These are phyloP conservation scores for Pasiphila rectangulata DNA, from an alignment of 2,888 invertebrate species.

Conservation along the genomic window DNA sequence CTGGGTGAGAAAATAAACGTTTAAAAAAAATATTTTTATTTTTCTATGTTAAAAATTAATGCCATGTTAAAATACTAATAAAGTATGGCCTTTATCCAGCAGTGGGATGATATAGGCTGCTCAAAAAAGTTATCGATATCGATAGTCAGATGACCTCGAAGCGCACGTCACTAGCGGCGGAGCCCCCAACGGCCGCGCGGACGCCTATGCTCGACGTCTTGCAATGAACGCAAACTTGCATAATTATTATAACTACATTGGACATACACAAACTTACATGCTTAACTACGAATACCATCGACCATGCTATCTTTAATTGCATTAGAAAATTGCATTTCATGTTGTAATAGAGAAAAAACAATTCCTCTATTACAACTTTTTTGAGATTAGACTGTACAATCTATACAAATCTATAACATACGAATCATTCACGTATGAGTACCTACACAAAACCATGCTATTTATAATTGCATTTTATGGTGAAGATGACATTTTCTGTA, in stretches of 20 bases:
- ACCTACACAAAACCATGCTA: too few species aligned
- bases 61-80: too few species aligned
- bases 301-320: constrained; percentile 7
- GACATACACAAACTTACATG: constrained; percentile 35
- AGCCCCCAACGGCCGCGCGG: constrained; percentile 52
- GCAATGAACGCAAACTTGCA: constrained; percentile 56
- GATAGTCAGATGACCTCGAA: constrained; percentile 62
- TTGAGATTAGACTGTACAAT: not conserved
- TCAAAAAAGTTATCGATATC: constrained; percentile 52
- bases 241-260: constrained; percentile 69
- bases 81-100: too few species aligned
- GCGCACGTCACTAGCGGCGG: constrained; percentile 42
- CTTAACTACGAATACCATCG: not conserved
- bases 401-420: too few species aligned
- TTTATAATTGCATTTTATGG: too few species aligned
- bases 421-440: too few species aligned
- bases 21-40: too few species aligned
- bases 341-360: constrained; percentile 1
- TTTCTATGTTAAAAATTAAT: too few species aligned
- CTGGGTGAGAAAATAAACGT: too few species aligned
- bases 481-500: too few species aligned
- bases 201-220: constrained; percentile 42
- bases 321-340: constrained; percentile 1
- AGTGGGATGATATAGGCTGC: too few species aligned
- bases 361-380: not conserved